Conservation (phyloP, 2,797 vertebrate species). For the Neopelma chrysocephalum region DNA sequence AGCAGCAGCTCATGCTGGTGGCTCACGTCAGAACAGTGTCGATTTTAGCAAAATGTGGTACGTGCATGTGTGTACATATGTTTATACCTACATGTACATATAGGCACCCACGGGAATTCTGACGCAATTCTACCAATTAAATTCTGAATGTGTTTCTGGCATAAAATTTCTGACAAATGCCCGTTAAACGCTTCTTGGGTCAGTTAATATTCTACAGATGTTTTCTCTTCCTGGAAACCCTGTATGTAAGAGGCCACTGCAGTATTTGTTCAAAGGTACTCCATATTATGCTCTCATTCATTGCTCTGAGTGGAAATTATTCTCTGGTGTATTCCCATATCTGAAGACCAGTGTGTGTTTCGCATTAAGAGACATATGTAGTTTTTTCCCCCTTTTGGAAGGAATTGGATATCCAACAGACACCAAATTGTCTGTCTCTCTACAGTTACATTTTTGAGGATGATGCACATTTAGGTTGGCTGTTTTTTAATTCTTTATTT, state of each 20-base stretch:
- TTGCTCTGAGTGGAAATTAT: slow-evolving; percentile 11
- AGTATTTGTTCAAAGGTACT: slow-evolving; percentile 38
- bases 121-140: background rate
- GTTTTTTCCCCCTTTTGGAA: background rate
- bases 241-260: background rate
- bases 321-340: background rate
- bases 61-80: accelerated
- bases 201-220: slow-evolving; percentile 44
- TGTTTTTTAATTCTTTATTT: background rate
- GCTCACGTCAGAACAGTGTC: background rate
- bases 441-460: background rate
- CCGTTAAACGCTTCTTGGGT: background rate
- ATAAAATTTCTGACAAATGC: background rate
- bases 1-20: background rate
- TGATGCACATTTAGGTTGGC: background rate
- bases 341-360: slow-evolving; percentile 37
- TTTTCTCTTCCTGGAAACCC: slow-evolving; percentile 38
- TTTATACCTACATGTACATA: background rate
- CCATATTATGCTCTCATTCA: background rate
- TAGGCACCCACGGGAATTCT: background rate
- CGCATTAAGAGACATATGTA: background rate
- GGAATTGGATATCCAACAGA: background rate
- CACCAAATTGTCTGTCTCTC: background rate
- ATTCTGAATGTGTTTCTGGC: background rate
- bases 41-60: background rate